Evolutionary conservation across 35 echinoderm and acorn worm species (phyloP).

Genomic region (Diadema setosum): DNA sequence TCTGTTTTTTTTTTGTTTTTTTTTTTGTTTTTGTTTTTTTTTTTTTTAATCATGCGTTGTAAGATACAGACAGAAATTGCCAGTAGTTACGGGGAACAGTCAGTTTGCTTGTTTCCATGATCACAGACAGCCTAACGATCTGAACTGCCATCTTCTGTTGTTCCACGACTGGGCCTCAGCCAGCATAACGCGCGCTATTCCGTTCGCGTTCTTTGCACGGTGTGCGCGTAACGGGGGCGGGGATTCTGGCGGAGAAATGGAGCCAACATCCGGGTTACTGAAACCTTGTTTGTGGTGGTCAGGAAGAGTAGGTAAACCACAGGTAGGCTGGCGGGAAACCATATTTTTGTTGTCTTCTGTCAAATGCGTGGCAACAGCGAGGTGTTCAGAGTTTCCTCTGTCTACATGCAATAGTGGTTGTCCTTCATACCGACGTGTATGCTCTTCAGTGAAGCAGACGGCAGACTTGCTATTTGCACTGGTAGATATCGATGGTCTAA

Average conservation of each 20-base stretch:
- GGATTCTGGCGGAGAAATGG: neutral
- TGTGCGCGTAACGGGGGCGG: neutral
- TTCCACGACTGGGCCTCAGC: neutral
- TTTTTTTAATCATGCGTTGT: too few species aligned
- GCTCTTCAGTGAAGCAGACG: neutral
- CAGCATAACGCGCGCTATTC: neutral
- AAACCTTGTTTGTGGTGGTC: neutral
- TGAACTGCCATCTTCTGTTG: neutral
- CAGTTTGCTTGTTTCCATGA: too few species aligned
- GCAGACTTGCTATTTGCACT: too few species aligned
- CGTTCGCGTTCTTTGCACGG: neutral
- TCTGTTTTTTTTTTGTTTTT: too few species aligned
- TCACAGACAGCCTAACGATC: too few species aligned
- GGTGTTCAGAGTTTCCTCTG: neutral
- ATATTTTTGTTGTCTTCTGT: neutral
- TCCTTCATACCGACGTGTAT: too few species aligned
- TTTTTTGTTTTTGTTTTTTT: too few species aligned
- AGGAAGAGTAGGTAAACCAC: neutral
- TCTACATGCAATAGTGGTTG: too few species aligned
- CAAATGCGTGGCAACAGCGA: neutral
- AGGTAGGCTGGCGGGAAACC: neutral
- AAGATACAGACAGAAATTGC: too few species aligned
- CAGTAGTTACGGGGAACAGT: too few species aligned
- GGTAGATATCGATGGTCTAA: too few species aligned
- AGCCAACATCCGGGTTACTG: neutral